Conservation (phyloP, 2,797 vertebrate species). For the Mormyrus proboscirostris region DNA sequence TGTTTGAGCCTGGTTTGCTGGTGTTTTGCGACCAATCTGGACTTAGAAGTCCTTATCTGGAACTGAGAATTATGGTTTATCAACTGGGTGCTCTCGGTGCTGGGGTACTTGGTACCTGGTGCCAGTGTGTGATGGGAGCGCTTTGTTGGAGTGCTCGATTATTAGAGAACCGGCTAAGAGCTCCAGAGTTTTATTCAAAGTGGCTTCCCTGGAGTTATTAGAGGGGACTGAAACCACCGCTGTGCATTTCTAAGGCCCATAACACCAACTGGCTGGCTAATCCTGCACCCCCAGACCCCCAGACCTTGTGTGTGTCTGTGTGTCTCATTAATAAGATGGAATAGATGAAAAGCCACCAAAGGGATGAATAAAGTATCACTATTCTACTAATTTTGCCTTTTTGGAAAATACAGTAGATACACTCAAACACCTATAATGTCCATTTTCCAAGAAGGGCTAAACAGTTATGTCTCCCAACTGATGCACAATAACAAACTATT, state of each 20-base stretch:
- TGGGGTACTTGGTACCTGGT: background rate
- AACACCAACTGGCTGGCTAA: background rate
- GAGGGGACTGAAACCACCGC: background rate
- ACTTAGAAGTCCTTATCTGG: background rate
- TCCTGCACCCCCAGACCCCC: background rate
- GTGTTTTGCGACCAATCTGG: background rate
- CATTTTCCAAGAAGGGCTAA: background rate
- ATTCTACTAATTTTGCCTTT: background rate
- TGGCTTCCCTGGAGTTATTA: background rate
- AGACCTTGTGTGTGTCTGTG: background rate
- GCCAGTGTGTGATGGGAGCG: background rate
- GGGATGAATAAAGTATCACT: background rate
- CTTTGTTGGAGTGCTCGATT: background rate
- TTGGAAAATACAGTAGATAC: background rate
- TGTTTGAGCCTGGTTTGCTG: background rate
- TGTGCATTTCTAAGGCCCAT: background rate
- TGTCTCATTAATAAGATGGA: background rate
- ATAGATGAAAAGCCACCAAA: background rate
- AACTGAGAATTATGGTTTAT: background rate
- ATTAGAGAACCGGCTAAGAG: background rate
- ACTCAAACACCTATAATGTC: background rate
- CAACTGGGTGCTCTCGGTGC: background rate
- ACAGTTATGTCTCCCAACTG: background rate
- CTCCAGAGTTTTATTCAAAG: background rate
- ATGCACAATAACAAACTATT: background rate